Base-by-base conservation (phyloP, 1,140 invertebrate species). In the Macrobrachium nipponense region DNA sequence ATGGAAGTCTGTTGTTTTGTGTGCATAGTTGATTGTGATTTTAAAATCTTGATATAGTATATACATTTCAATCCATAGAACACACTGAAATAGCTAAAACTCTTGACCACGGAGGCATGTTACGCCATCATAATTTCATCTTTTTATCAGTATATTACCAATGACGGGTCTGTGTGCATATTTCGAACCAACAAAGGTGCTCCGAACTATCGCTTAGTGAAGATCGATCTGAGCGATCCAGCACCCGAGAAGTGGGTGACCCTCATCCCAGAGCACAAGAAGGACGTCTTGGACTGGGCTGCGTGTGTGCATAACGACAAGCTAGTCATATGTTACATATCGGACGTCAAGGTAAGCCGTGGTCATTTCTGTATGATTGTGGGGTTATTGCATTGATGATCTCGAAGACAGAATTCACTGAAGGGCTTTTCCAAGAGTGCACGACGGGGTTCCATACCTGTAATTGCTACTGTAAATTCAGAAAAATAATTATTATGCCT, bases 131-230 rank as follows among this genome's bases (percentile, higher is more conserved):
- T 23, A 17, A 2, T 36, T 27, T 61, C 59, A 27, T 88, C 72
- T 88, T 61, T 84, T 90, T 92, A 93, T 84, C 92, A 98, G 95
- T 99, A 98, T 91, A 93, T 99, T 18, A 97, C 97, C 23, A 99
- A 98, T 92, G 94, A 95, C 88, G 97, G 95, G 14, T 93, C 94
- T 0, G 93, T 95, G 87, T 96, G 95, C 88, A 94, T 97, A 90
- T 97, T 99, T 90, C 94, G 95, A 43, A 99, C 98, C 44, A 99
- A 99, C 91, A 96, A 97, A 92, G 94, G 97, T 91, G 96, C 98
- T 18, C 95, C 97, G 23, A 98, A 97, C 91, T 98, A 97, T 91
- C 94, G 95, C 87, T 92, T 99, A 18, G 95, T 99, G 89, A 93
- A 93, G 86, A 97, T 99, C 88, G 96, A 99, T 92, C 93, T 99